phyloP scores from a whole-genome alignment of 2,888 invertebrate genomes.

The Philereme transversata region DNA sequence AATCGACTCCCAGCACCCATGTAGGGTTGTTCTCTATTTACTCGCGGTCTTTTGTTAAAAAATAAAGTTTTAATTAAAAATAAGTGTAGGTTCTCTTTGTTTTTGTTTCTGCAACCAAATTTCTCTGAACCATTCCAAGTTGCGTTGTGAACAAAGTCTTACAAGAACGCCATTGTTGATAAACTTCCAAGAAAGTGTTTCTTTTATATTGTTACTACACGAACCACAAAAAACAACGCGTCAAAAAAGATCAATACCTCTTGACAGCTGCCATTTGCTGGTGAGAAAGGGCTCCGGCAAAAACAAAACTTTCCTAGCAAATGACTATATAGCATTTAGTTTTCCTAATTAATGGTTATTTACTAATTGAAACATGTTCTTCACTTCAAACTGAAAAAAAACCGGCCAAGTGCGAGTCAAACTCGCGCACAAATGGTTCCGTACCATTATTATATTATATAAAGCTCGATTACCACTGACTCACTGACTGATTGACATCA shows the following conservation, averaged over 20 bases:
- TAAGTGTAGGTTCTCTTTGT: slow-evolving; percentile 5
- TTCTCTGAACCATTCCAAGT: slow-evolving; percentile 7
- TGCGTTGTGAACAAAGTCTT: slow-evolving; percentile 5
- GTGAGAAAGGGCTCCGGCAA: not conserved
- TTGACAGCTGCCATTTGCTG: not conserved
- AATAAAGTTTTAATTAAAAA: slow-evolving; percentile 12
- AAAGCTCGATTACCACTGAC: too few relatives aligned
- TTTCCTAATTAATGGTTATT: too few relatives aligned
- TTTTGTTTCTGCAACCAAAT: slow-evolving; percentile 2
- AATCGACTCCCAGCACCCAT: not conserved
- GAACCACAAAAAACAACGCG: not conserved
- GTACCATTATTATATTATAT: too few relatives aligned
- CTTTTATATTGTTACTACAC: not conserved
- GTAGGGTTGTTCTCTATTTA: not conserved
- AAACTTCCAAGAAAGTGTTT: not conserved
- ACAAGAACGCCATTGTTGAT: not conserved
- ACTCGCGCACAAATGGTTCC: too few relatives aligned
- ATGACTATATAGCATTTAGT: too few relatives aligned
- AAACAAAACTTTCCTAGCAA: not conserved
- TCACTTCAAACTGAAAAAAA: too few relatives aligned
- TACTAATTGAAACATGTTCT: too few relatives aligned
- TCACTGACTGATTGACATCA: too few relatives aligned
- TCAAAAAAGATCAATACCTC: not conserved
- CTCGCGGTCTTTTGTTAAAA: slow-evolving; percentile 2
- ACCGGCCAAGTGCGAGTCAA: too few relatives aligned